Evolutionary conservation across 1,140 invertebrate genomes (phyloP), one percentile per base, ranked within the genome.

Genomic region (Metopolophium dirhodum): DNA sequence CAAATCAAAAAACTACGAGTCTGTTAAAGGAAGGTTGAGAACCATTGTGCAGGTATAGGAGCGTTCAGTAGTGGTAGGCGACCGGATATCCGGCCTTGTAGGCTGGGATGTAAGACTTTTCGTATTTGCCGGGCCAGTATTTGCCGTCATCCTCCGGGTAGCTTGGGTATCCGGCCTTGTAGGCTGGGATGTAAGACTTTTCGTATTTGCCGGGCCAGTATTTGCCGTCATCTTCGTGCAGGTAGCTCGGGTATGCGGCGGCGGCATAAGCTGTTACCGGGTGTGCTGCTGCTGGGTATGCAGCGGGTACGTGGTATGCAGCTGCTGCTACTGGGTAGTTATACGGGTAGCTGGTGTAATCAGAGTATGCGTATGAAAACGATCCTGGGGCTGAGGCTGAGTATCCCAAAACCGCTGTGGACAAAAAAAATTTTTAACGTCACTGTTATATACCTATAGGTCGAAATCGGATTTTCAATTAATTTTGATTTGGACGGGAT

Each of bases 171-270:
- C 7, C 61, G 30, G 61, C 30, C 61, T 68, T 68, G 61, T 14
- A 68, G 26, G 61, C 61, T n/a, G 61, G 61, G 11, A 68, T 8
- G 61, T 68, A 68, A 68, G 61, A n/a, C 61, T 68, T 68, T 41
- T 93, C 94, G 93, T 94, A 94, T 93, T 94, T 94, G 85, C 94
- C 94, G 35, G 94, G 94, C 94, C 93, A 94, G 94, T 94, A 94
- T 93, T 91, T 93, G 22, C 94, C 94, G 77, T 94, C 94, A 51
- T 94, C 94, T 23, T 94, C n/a, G 11, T 68, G n/a, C n/a, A n/a
- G 82, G 94, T 94, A 94, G 49, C 61, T 51, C 30, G 91, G 94
- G 61, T 93, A 94, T 37, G 35, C 77, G n/a, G n/a, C 18, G 47
- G 94, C 89, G 30, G 87, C 45, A 86, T 94, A 88, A 22, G 93